phyloP scores from a whole-genome alignment of 2,797 vertebrate genomes.

The Ficedula albicollis region DNA sequence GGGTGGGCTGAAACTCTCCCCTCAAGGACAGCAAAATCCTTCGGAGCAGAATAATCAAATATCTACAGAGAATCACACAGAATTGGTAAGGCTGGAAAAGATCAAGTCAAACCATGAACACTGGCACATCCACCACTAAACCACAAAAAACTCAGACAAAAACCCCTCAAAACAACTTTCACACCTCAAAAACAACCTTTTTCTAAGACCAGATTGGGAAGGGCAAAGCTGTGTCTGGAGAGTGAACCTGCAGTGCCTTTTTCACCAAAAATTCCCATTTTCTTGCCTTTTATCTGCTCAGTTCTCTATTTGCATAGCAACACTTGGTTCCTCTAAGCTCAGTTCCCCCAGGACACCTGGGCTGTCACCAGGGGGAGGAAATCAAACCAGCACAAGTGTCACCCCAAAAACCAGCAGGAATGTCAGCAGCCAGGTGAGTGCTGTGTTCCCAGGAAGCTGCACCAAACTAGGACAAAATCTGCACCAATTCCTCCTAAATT shows the following conservation, averaged over 20 bases:
- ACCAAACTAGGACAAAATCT: fast-evolving
- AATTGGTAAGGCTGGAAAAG: background rate
- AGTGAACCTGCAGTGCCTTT: background rate
- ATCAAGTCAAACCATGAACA: background rate
- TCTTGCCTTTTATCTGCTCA: background rate
- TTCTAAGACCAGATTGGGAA: background rate
- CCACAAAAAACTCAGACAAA: background rate
- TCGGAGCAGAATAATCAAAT: background rate
- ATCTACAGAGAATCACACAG: background rate
- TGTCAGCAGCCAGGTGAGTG: no score
- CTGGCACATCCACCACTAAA: background rate
- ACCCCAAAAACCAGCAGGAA: no score
- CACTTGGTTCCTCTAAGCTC: background rate
- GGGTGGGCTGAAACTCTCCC: background rate
- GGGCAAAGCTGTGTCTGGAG: background rate
- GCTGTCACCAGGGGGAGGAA: background rate
- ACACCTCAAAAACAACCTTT: no score
- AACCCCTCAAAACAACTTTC: no score
- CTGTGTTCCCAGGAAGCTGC: background rate
- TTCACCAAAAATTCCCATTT: background rate
- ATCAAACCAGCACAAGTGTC: background rate
- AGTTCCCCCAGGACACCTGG: background rate
- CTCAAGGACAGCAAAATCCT: background rate
- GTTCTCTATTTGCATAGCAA: background rate
- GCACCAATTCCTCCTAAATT: fast-evolving